Evolutionary conservation across 2,797 vertebrate species (phyloP).

Genomic region (Pseudotriccus pelzelni): DNA sequence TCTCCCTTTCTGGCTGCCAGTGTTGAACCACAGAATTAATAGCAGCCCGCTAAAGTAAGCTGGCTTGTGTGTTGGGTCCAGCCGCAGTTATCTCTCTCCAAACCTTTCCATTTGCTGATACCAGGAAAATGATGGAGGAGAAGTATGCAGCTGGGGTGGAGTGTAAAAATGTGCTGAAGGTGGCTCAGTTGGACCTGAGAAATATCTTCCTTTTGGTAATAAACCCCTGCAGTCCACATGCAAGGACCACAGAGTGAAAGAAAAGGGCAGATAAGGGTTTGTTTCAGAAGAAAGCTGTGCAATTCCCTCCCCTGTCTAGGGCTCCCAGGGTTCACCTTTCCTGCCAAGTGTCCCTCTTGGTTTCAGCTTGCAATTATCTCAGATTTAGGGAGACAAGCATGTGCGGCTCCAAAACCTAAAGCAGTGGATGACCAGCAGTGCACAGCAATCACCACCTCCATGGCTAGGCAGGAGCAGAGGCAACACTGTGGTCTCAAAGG

Average conservation of each 20-base stretch:
- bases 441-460: neutral
- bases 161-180: neutral
- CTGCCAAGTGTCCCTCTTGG: neutral
- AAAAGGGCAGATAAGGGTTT: neutral
- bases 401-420: neutral
- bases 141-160: neutral
- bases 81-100: neutral
- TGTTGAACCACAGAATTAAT: constrained; percentile 24
- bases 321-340: neutral
- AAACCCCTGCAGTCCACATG: neutral
- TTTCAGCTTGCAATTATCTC: neutral
- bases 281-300: neutral
- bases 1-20: constrained; percentile 6
- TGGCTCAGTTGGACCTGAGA: neutral
- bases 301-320: neutral
- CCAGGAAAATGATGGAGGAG: neutral
- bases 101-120: constrained; percentile 4
- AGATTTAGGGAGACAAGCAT: neutral
- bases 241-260: neutral
- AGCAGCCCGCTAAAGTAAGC: constrained; percentile 21
- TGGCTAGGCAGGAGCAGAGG: neutral
- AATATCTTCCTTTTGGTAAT: neutral
- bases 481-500: neutral
- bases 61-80: neutral
- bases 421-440: neutral